These are phyloP conservation scores for Gorsachius goisagi DNA, from an alignment of 2,113 vertebrate species.

Conservation along the genomic window DNA sequence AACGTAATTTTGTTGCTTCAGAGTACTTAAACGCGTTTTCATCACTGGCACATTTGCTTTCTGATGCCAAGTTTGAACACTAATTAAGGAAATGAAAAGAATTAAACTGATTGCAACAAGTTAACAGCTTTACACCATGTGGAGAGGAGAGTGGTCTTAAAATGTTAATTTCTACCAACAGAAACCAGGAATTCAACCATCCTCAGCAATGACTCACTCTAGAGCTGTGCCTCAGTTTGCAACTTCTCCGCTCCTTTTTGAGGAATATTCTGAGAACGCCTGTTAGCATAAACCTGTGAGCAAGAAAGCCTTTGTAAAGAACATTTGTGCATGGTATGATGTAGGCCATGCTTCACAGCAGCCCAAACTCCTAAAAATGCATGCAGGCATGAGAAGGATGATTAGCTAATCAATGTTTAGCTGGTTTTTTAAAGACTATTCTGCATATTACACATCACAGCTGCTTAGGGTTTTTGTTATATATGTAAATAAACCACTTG, in stretches of 20 bases:
- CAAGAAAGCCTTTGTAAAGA: neutral
- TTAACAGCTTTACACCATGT: conserved; percentile 8
- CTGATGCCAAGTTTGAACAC: neutral
- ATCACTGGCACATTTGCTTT: neutral
- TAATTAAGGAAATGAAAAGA: conserved; percentile 42
- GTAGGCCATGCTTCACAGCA: neutral
- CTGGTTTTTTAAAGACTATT: neutral
- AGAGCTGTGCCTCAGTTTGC: neutral
- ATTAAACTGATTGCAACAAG: conserved; percentile 28
- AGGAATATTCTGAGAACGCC: neutral
- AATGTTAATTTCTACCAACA: neutral
- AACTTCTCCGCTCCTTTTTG: neutral
- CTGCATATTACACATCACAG: neutral
- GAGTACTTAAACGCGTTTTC: neutral
- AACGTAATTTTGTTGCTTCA: neutral
- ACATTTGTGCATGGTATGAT: neutral
- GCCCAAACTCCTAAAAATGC: neutral
- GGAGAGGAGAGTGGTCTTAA: neutral
- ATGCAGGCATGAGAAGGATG: neutral
- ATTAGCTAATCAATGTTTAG: neutral
- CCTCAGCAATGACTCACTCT: neutral
- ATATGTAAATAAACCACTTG: neutral
- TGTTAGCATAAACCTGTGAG: neutral
- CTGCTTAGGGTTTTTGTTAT: neutral
- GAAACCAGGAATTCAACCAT: neutral